Conservation (phyloP, 2,797 vertebrate species). For the Onychomys arenicola region DNA sequence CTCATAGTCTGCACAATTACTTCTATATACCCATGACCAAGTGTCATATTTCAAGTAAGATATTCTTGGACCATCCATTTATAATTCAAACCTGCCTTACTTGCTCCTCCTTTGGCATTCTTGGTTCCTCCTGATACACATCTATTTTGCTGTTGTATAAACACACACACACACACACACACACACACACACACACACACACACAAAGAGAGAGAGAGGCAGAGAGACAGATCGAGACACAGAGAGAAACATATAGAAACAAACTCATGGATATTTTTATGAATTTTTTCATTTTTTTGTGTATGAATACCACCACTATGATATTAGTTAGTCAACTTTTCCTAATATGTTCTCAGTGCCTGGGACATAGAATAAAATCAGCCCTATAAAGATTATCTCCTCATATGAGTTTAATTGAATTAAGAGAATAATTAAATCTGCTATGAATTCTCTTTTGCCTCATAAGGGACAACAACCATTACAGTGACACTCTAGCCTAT, state of each 20-base stretch:
- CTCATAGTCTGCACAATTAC: rapidly evolving
- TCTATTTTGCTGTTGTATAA: neutral
- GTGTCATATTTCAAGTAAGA: neutral
- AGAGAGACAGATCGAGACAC: too few species aligned
- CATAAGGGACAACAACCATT: neutral
- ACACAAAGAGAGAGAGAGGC: neutral
- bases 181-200: neutral
- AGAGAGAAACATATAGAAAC: neutral
- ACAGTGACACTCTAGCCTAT: neutral
- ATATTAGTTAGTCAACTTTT: neutral
- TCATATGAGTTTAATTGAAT: neutral
- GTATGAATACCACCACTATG: neutral
- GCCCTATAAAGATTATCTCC: neutral
- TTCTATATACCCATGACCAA: neutral
- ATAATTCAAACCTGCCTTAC: neutral
- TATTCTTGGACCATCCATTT: neutral
- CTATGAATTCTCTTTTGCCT: neutral
- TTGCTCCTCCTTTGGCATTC: neutral
- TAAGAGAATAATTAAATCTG: neutral
- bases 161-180: neutral
- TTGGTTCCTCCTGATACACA: neutral
- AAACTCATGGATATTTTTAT: neutral
- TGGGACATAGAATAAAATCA: neutral
- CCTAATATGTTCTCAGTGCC: neutral
- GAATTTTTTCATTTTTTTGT: neutral